Evolutionary conservation across 2,888 invertebrate genomes (phyloP), one percentile per base, ranked within the genome.

Genomic region (Andrena praecox): DNA sequence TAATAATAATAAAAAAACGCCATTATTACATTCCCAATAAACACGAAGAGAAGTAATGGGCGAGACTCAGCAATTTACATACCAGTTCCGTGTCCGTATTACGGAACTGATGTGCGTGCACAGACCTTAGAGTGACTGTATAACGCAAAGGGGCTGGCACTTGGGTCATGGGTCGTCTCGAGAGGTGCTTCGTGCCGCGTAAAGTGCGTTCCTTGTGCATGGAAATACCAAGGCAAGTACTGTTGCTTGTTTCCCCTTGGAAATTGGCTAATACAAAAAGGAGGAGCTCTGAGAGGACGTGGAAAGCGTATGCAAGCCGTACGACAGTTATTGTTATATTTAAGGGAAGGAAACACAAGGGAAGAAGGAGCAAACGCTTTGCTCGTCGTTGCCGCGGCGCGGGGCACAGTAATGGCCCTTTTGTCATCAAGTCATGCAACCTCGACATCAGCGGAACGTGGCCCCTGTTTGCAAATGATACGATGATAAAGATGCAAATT

Each of bases 171-270:
- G 86, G 64, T 81, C 70, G 86, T 83, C 85, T 86, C 73, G 70
- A 85, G 85, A 84, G 85, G 86, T 79, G 67, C 87, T 88, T 70
- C 80, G 72, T 71, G 63, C 71, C 31, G 35, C 80, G 79, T 85
- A 87, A 87, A 86, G 83, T 76, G 63, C 77, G 79, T 76, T 52
- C 63, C 79, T 81, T 48, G 35, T 54, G 69, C 52, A 70, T 76
- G 67, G 74, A 77, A 85, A 71, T 73, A 78, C 73, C 64, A 31
- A 60, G 20, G 59, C 71, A 33, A 68, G 77, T 67, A 70, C 72
- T 54, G 77, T 78, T 77, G 82, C 80, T 72, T 74, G 69, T 63
- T 71, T 74, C 20, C 66, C 56, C 24, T 35, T 7, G 27, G 33
- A 24, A 52, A 69, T 76, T 70, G 59, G 50, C 66, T 66, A 66